A percentile compares a stretch with the other conserved stretches of the same genome.
These are phyloP conservation scores for Diaprepes abbreviatus DNA, from an alignment of 2,888 invertebrate species.

Conservation along the genomic window DNA sequence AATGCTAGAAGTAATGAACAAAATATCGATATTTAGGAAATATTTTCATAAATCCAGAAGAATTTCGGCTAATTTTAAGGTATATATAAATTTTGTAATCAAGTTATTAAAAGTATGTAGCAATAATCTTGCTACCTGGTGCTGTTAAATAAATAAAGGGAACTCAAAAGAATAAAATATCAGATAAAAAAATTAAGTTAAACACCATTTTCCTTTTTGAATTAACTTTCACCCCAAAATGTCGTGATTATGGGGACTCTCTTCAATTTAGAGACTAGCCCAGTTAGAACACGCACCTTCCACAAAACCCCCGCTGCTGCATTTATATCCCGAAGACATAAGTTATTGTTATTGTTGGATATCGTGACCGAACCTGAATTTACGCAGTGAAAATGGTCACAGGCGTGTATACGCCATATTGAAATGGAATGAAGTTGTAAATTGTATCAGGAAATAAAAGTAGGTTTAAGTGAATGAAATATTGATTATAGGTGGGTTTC, in stretches of 20 bases:
- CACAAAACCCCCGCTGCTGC: slow-evolving; percentile 26
- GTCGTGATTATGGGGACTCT: slow-evolving; percentile 19
- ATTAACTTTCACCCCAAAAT: slow-evolving; percentile 18
- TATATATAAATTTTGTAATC: too few relatives aligned
- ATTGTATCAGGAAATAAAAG: slow-evolving; percentile 32
- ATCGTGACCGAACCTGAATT: slow-evolving; percentile 55
- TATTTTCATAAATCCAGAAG: too few relatives aligned
- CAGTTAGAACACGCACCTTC: slow-evolving; percentile 46
- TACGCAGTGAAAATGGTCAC: slow-evolving; percentile 54
- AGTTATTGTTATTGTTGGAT: slow-evolving; percentile 59
- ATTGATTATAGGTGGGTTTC: slow-evolving; percentile 21
- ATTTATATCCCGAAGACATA: slow-evolving; percentile 53
- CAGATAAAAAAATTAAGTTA: not conserved
- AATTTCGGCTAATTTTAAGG: too few relatives aligned
- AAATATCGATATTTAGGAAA: too few relatives aligned
- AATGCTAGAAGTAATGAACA: too few relatives aligned
- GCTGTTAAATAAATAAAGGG: too few relatives aligned
- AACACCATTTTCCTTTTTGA: slow-evolving; percentile 19
- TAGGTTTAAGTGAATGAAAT: slow-evolving; percentile 29
- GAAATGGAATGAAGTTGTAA: slow-evolving; percentile 40
- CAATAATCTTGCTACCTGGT: too few relatives aligned
- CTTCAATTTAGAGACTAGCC: slow-evolving; percentile 13
- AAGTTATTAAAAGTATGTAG: too few relatives aligned
- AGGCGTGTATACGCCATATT: slow-evolving; percentile 55
- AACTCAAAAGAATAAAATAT: not conserved